A percentile compares a stretch with the other conserved stretches of the same genome.
phyloP scores from a whole-genome alignment of 2,888 invertebrate species.

The Dicyrtomina minuta region DNA sequence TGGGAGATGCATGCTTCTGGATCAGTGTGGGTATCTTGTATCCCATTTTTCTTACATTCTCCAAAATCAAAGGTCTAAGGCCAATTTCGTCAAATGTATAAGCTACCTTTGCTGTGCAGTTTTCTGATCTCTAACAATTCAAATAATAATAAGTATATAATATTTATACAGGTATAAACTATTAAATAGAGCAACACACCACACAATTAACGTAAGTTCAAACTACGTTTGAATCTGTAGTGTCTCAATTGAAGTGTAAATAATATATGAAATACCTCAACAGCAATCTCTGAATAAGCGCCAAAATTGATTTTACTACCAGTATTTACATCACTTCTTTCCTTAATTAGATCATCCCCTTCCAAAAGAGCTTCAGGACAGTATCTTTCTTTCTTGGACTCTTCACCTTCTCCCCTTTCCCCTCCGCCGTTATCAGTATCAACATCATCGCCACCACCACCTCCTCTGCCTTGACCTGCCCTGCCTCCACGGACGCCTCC shows the following conservation, averaged over 20 bases:
- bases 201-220: not conserved
- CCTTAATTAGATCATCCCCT: constrained; percentile 63
- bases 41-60: constrained; percentile 76
- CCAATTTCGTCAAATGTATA: constrained; percentile 70
- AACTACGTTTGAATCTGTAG: not conserved
- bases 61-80: constrained; percentile 67
- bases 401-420: constrained; percentile 38
- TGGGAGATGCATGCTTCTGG: constrained; percentile 87
- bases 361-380: constrained; percentile 73
- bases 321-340: constrained; percentile 64
- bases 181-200: no score
- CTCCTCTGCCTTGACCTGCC: constrained; percentile 24
- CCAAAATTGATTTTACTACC: constrained; percentile 88
- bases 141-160: constrained; percentile 68
- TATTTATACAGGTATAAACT: constrained; percentile 62
- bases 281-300: constrained; percentile 82
- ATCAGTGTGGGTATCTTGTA: constrained; percentile 89
- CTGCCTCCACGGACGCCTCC: constrained; percentile 15
- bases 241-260: no score
- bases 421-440: not conserved
- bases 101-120: constrained; percentile 67
- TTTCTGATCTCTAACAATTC: constrained; percentile 74
- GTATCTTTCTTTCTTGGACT: constrained; percentile 57
- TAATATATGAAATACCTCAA: constrained; percentile 71
- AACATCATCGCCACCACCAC: not conserved